Evolutionary conservation across 2,797 vertebrate genomes (phyloP).

Genomic region (Sarcophilus harrisii): DNA sequence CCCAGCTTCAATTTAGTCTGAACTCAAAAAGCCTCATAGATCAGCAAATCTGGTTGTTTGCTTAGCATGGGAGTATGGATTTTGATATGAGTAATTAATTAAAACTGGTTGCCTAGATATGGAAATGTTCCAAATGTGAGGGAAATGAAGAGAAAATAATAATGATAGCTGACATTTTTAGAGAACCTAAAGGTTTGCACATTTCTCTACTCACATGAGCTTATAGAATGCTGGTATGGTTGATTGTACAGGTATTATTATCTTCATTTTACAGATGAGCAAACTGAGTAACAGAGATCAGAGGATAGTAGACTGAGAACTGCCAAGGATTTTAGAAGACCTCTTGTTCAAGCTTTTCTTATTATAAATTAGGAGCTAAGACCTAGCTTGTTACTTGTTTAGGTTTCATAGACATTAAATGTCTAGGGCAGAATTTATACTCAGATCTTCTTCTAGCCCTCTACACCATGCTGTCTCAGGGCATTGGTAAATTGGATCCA

Average conservation of each 20-base stretch:
- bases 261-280: not conserved
- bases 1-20: not conserved
- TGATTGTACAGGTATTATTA: not conserved
- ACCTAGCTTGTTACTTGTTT: not conserved
- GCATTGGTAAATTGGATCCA: not conserved
- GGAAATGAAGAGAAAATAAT: not conserved
- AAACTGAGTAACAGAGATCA: not conserved
- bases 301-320: not conserved
- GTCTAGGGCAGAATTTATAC: not conserved
- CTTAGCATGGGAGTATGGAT: not conserved
- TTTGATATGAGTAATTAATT: not conserved
- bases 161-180: not conserved
- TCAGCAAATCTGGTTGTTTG: not conserved
- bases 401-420: not conserved
- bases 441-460: not conserved
- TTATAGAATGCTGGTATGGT: not conserved
- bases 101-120: not conserved
- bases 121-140: not conserved
- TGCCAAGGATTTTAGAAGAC: not conserved
- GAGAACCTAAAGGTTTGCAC: not conserved
- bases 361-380: not conserved
- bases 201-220: not conserved
- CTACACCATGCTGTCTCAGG: not conserved
- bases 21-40: not conserved
- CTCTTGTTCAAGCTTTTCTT: not conserved